Evolutionary conservation across 2,113 vertebrate genomes (phyloP).

Genomic region (Vidua chalybeata): DNA sequence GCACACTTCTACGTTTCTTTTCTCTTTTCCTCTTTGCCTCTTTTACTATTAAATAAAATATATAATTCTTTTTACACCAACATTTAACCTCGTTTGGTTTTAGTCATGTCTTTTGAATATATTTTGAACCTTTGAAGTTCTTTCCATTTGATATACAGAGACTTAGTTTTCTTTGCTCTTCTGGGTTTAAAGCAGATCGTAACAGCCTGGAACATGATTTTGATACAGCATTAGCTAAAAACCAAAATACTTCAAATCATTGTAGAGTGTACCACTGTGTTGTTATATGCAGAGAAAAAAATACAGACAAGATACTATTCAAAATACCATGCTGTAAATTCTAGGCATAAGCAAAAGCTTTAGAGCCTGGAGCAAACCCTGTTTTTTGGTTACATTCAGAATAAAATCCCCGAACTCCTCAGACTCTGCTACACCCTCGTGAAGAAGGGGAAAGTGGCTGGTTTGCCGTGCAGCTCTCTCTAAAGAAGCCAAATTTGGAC

Average conservation of each 20-base stretch:
- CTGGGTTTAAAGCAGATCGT: accelerated
- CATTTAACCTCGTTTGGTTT: neutral
- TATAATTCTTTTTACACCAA: accelerated
- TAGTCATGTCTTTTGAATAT: neutral
- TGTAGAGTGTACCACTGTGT: neutral
- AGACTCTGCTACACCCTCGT: neutral
- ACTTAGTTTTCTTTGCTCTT: neutral
- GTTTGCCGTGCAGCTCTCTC: neutral
- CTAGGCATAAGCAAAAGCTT: neutral
- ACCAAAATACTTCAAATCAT: neutral
- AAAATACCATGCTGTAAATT: neutral
- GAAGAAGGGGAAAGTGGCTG: neutral
- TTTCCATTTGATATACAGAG: neutral
- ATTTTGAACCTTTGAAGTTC: neutral
- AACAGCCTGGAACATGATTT: neutral
- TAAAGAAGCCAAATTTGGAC: neutral
- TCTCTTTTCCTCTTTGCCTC: neutral
- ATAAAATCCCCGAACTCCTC: neutral
- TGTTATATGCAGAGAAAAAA: accelerated
- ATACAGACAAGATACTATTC: neutral
- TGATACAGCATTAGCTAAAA: neutral
- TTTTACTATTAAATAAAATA: neutral
- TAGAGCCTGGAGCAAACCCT: neutral
- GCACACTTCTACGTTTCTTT: neutral
- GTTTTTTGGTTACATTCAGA: neutral